Base-by-base conservation (phyloP, 2,797 vertebrate genomes). In the Vultur gryphus region DNA sequence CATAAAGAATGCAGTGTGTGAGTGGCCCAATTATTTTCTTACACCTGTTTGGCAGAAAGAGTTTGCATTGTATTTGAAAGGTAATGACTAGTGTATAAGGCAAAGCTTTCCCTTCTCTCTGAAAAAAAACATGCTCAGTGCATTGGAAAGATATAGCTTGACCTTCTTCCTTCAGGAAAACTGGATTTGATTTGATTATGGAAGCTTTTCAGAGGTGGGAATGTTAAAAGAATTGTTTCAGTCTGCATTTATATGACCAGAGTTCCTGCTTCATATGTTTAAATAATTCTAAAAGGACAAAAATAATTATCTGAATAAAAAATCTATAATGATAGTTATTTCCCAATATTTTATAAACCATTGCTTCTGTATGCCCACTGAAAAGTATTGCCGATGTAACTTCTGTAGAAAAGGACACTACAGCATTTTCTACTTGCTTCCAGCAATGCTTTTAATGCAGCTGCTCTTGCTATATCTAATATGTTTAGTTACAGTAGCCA, bases 401-500 rank as follows among this genome's bases (percentile, higher is more conserved):
- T 67, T 87, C 35, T 93, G 95, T 20, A 78, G 73, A 73, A 94
- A 95, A 80, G 58, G 70, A 41, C 28, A 79, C 17, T 75, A 26
- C 33, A 76, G 46, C 37, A 58, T 90, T 95, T 94, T 54, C 88
- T 92, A 46, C 71, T 86, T 41, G 18, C 78, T 94, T 88, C 58
- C 46, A 89, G 88, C 37, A 89, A 82, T 80, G 46, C 48, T 94
- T 94, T 95, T 84, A 95, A 92, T 66, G 20, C 29, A 93, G 54
- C 51, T 94, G 58, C 69, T 91, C 28, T 48, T 87, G 39, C 49
- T 95, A 4, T 67, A 67, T 44, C 86, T 93, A 97, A 88, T 73
- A 52, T 73, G 46, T 89, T 97, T 94, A 93, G 92, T 96, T 96
- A 95, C 72, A 93, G 75, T 66, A 96, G 64, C 86, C 79, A 93